Conservation (phyloP, 2,797 vertebrate genomes). For the Melanotaenia nigrans region DNA sequence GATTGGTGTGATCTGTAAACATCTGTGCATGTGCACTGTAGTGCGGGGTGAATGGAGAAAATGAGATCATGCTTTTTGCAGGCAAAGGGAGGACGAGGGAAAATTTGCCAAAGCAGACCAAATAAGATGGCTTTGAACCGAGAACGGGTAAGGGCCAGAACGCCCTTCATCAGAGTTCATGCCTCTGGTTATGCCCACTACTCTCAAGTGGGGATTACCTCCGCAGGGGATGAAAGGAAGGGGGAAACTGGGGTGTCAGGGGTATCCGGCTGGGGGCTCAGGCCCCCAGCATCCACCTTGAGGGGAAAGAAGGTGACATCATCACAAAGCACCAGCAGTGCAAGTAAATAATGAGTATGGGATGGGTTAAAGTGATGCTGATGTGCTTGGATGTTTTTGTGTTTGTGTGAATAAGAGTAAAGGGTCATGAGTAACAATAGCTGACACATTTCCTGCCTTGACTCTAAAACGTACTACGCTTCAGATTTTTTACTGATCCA, state of each 20-base stretch:
- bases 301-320: slow-evolving; percentile 75
- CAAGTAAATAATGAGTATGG: slow-evolving; percentile 44
- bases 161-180: slow-evolving; percentile 37
- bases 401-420: neutral
- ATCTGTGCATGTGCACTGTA: slow-evolving; percentile 10
- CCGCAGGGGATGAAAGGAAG: slow-evolving; percentile 76
- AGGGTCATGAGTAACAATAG: neutral
- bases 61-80: slow-evolving; percentile 66
- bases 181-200: slow-evolving; percentile 46
- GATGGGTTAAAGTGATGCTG: slow-evolving; percentile 30
- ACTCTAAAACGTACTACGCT: slow-evolving; percentile 17
- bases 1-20: slow-evolving; percentile 37
- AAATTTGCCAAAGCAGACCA: slow-evolving; percentile 38
- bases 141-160: slow-evolving; percentile 18
- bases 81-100: slow-evolving; percentile 27
- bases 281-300: slow-evolving; percentile 83
- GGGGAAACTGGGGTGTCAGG: slow-evolving; percentile 82
- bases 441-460: slow-evolving; percentile 58
- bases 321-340: slow-evolving; percentile 68
- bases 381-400: neutral
- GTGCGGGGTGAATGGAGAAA: slow-evolving; percentile 24
- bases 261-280: slow-evolving; percentile 80
- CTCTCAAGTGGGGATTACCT: slow-evolving; percentile 78
- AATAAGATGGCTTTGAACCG: slow-evolving; percentile 35
- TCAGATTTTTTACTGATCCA: slow-evolving; percentile 48